These are phyloP conservation scores for Alectura lathami DNA, from an alignment of 2,113 vertebrate genomes.

Conservation along the genomic window DNA sequence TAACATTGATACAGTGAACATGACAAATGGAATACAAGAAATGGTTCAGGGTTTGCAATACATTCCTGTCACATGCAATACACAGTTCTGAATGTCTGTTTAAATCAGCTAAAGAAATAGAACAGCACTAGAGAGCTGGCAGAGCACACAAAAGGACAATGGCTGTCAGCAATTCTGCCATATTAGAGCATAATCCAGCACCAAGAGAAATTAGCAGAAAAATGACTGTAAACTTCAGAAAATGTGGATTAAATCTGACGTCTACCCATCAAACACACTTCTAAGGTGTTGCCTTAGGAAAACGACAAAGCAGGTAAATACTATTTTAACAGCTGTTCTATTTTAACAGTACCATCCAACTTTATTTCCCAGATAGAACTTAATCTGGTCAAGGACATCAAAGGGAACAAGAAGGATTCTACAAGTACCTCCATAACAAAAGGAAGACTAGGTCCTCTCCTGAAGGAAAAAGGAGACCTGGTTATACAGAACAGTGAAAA, in stretches of 20 bases:
- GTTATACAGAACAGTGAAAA: neutral
- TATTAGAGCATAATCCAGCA: neutral
- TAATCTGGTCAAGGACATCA: neutral
- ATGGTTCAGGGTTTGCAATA: neutral
- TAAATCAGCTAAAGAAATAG: neutral
- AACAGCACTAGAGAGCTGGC: neutral
- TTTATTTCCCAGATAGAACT: neutral
- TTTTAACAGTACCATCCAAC: neutral
- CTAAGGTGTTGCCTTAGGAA: neutral
- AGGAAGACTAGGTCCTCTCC: neutral
- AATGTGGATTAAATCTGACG: neutral
- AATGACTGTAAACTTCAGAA: neutral
- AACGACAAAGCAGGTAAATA: neutral
- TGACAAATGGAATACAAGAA: neutral
- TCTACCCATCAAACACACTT: neutral
- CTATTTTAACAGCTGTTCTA: neutral
- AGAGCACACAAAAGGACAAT: rapidly evolving
- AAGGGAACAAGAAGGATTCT: neutral
- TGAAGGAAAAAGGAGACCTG: neutral
- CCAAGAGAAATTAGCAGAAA: neutral
- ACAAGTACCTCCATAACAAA: neutral
- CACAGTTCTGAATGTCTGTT: neutral
- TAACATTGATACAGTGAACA: neutral
- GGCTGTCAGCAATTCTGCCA: neutral
- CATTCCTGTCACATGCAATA: neutral